Percentiles rank a stretch among this genome's conserved stretches.
Evolutionary conservation across 2,113 vertebrate species (phyloP).

Genomic region (Cheilinus undulatus): DNA sequence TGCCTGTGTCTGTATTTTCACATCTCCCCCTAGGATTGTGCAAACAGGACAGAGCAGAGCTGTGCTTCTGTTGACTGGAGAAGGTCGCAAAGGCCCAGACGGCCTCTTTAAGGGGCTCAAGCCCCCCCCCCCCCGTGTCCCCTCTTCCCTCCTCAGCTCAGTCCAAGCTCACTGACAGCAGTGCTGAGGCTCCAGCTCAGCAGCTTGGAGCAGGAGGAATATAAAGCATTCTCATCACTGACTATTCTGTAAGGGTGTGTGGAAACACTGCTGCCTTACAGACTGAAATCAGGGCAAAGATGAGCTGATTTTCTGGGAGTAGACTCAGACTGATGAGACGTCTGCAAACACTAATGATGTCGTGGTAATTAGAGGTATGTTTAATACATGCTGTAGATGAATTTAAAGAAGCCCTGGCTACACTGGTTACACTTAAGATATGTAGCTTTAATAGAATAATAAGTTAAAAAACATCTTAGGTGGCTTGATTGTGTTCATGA

Average conservation of each 20-base stretch:
- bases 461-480: too few relatives aligned
- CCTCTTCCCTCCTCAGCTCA: constrained; percentile 5
- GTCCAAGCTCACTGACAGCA: constrained; percentile 46
- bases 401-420: too few relatives aligned
- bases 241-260: constrained; percentile 58
- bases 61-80: constrained; percentile 47
- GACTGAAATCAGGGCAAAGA: too few relatives aligned
- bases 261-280: constrained; percentile 55
- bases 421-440: too few relatives aligned
- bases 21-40: constrained; percentile 16
- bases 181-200: constrained; percentile 3
- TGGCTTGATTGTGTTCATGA: too few relatives aligned
- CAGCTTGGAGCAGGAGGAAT: constrained; percentile 15
- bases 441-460: too few relatives aligned
- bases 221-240: constrained; percentile 67
- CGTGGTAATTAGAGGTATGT: neutral
- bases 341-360: too few relatives aligned
- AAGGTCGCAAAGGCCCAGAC: constrained; percentile 64
- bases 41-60: constrained; percentile 30
- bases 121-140: constrained; percentile 37
- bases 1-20: neutral
- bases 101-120: constrained; percentile 48
- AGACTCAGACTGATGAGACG: neutral
- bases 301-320: too few relatives aligned
- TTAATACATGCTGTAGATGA: too few relatives aligned